Evolutionary conservation across 2,797 vertebrate genomes (phyloP).

Genomic region (Meriones psammophilus): DNA sequence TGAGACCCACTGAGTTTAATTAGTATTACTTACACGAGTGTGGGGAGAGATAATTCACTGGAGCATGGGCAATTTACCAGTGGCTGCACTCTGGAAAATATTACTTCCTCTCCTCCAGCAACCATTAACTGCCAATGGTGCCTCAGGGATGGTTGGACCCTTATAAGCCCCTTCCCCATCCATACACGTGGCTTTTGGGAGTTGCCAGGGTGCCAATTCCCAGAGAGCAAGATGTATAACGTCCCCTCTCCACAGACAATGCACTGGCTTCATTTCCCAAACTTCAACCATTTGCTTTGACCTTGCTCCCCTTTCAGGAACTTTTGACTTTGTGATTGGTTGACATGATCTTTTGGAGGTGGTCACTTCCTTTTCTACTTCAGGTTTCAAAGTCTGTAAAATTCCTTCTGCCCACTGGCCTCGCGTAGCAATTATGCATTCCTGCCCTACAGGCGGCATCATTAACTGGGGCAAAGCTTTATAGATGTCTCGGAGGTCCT

Average conservation of each 20-base stretch:
- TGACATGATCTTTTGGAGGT: background rate
- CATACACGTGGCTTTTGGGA: background rate
- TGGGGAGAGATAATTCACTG: background rate
- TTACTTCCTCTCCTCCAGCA: background rate
- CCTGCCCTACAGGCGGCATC: background rate
- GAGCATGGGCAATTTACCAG: background rate
- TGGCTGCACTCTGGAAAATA: background rate
- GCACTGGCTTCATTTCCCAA: constrained; percentile 20
- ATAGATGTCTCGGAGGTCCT: constrained; percentile 1
- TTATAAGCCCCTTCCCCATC: background rate
- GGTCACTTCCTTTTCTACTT: background rate
- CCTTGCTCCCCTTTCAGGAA: background rate
- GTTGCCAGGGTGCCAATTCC: background rate
- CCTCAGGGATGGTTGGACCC: background rate
- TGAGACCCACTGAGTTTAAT: no score
- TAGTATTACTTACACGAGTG: no score
- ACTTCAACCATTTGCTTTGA: background rate
- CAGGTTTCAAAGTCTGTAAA: background rate
- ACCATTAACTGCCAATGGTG: background rate
- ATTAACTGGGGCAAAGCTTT: background rate
- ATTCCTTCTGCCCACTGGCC: background rate
- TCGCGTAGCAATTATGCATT: background rate
- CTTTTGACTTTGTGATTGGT: constrained; percentile 3
- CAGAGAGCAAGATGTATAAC: background rate
- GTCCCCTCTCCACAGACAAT: background rate